Conservation (phyloP, 1,140 invertebrate species). For the Cephus cinctus region DNA sequence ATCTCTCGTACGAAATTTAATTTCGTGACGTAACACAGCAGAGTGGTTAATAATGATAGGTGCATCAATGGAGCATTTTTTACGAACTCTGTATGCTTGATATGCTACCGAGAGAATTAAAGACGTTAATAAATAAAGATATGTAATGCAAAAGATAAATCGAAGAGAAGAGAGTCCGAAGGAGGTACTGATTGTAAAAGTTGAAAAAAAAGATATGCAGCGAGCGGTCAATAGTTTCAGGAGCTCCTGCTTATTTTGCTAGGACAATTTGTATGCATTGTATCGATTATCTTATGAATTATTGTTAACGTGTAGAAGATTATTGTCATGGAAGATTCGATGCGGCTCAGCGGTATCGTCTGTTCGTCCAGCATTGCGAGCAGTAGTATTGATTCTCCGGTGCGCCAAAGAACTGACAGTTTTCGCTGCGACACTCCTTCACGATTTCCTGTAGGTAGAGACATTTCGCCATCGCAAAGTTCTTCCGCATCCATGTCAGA, state of each 20-base stretch:
- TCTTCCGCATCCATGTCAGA: too few relatives aligned
- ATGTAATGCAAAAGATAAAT: background rate
- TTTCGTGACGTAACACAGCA: too few relatives aligned
- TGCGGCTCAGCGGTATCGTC: conserved; percentile 36
- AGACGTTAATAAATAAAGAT: conserved; percentile 10
- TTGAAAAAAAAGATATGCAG: background rate
- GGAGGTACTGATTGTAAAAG: too few relatives aligned
- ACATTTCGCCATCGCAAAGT: too few relatives aligned
- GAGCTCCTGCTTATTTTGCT: too few relatives aligned
- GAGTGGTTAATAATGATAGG: too few relatives aligned
- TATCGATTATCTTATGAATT: background rate
- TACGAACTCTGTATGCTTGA: background rate
- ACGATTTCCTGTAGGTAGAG: conserved; percentile 27
- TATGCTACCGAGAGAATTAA: background rate
- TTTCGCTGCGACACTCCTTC: conserved; percentile 43
- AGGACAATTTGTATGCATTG: background rate
- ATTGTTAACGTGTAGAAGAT: conserved; percentile 18
- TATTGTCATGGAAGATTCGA: conserved; percentile 44
- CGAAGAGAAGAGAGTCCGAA: background rate
- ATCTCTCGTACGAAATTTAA: too few relatives aligned
- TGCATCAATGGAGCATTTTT: too few relatives aligned
- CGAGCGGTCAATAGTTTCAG: background rate
- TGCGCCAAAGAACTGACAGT: conserved; percentile 51
- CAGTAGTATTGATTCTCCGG: conserved; percentile 50
- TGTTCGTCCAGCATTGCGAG: conserved; percentile 50